Evolutionary conservation across 2,113 vertebrate genomes (phyloP).

Genomic region (Pongo pygmaeus): DNA sequence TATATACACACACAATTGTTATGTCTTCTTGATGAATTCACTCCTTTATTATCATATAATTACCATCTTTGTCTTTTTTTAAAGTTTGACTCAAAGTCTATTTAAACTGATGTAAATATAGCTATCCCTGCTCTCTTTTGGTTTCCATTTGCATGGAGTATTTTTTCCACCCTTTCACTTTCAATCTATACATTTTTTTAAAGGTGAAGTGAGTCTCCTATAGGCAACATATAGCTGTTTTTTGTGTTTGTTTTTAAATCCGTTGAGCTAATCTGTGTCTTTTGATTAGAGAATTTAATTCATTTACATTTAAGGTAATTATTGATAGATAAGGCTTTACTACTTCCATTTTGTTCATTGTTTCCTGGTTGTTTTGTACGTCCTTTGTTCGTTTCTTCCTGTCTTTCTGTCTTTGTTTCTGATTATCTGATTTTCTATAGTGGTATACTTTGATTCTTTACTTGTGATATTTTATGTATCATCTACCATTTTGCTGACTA

Average conservation of each 20-base stretch:
- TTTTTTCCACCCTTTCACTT: neutral
- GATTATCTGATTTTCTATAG: neutral
- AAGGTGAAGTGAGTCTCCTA: neutral
- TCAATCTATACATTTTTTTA: no score
- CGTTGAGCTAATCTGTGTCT: neutral
- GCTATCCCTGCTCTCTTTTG: neutral
- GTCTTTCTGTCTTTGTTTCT: neutral
- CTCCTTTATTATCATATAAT: no score
- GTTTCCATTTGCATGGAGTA: neutral
- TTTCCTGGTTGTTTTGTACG: neutral
- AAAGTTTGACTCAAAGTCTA: neutral
- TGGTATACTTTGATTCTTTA: neutral
- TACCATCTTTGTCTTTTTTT: neutral
- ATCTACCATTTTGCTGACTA: fast-evolving
- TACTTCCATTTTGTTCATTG: neutral
- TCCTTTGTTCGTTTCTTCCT: neutral
- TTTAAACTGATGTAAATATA: neutral
- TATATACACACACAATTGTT: neutral
- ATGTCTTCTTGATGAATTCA: neutral
- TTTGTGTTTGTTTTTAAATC: neutral
- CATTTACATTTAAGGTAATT: neutral
- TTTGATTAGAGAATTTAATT: neutral
- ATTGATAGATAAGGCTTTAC: neutral
- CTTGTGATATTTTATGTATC: fast-evolving
- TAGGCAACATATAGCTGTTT: neutral